Evolutionary conservation across 2,113 vertebrate genomes (phyloP), one percentile per base, ranked within the genome.

Genomic region (Cololabis saira): DNA sequence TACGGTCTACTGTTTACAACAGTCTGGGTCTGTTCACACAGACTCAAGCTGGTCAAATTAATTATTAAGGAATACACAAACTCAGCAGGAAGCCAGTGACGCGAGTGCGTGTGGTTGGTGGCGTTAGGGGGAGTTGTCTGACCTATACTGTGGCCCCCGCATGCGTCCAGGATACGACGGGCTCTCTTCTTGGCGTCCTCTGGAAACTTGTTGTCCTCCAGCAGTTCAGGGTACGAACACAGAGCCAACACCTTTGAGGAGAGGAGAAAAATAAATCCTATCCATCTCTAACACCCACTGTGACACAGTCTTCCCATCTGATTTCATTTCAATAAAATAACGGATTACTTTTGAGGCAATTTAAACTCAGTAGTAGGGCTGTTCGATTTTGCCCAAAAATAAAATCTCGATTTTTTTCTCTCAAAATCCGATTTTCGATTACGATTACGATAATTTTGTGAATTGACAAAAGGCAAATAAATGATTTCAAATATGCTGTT

Each of bases 131-230:
- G 74, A n/a, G 80, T 48, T 37, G 19, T 68, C 87, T 67, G 41
- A 97, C 96, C 96, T 12, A 95, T 84, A 30, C 96, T 96, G 10
- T 90, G 90, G 40, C 96, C 96, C 49, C 92, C 93, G 1, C 95
- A 97, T 0, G 90, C 92, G 7, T 85, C 84, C 12, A 98, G 78
- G 51, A 98, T 92, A 8, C 91, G 84, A 13, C 16, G 74, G 0
- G 95, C 95, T 64, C 93, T 89, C 47, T 85, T 71, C 83, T 95
- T 97, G 63, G 91, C 92, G 0, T 97, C 96, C 1, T 92, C 91
- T 0, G 95, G 96, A 55, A 96, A 94, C 58, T 76, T 87, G 24
- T 90, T 73, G 40, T 94, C 90, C 2, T 89, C 76, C 50, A 96
- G 71, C 42, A 98, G 95, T 7, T 91, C 91, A 0, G 96, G 95